Percentiles rank a stretch among this genome's conserved stretches.
Evolutionary conservation across 2,113 vertebrate species (phyloP).

Genomic region (Sprattus sprattus): DNA sequence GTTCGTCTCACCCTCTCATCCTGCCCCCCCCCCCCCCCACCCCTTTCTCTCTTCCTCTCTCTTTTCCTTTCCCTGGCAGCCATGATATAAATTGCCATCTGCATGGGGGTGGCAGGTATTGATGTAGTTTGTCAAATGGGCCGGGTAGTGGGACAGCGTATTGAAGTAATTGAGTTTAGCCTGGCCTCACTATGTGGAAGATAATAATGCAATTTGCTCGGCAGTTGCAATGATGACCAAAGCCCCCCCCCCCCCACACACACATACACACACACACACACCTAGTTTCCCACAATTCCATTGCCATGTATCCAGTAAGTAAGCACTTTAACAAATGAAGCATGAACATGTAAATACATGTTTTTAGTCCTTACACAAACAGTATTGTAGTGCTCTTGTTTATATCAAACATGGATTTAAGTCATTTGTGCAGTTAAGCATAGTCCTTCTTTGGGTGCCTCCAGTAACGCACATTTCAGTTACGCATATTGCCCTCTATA

Average conservation of each 20-base stretch:
- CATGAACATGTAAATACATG: no score
- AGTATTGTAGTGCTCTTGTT: no score
- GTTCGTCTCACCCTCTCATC: not conserved
- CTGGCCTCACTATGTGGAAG: slow-evolving; percentile 51
- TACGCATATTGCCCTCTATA: no score
- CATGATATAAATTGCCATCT: slow-evolving; percentile 60
- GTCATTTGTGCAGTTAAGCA: no score
- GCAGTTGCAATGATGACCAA: slow-evolving; percentile 58
- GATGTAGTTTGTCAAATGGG: slow-evolving; percentile 66
- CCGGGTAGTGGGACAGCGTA: slow-evolving; percentile 50
- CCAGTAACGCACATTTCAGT: no score
- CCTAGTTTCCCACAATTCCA: not conserved
- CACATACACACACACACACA: no score
- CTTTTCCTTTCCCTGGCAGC: not conserved
- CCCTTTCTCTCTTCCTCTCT: not conserved
- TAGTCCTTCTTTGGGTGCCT: no score
- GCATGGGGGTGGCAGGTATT: slow-evolving; percentile 57
- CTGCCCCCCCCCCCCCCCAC: not conserved
- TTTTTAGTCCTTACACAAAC: no score
- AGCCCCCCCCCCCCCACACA: slow-evolving; percentile 41
- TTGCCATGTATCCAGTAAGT: not conserved
- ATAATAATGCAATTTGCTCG: slow-evolving; percentile 68
- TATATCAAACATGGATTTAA: no score
- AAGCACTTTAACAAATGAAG: not conserved
- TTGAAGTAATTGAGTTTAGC: slow-evolving; percentile 50